These are phyloP conservation scores for Perognathus longimembris DNA, from an alignment of 2,113 vertebrate species.

Conservation along the genomic window DNA sequence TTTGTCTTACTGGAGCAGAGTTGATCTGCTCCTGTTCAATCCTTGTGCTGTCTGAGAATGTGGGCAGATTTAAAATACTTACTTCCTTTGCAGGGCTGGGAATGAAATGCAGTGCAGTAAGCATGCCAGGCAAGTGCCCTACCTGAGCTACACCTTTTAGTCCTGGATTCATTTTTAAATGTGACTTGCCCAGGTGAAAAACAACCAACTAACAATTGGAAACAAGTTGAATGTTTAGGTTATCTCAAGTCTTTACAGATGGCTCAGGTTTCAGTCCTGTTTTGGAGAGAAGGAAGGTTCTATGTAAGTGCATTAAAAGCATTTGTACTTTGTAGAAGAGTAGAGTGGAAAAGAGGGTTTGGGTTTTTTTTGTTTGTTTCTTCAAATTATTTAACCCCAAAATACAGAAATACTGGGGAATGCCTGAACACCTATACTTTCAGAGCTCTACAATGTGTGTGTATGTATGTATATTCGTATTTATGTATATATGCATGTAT, in stretches of 20 bases:
- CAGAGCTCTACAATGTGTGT: neutral
- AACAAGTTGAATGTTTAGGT: conserved; percentile 39
- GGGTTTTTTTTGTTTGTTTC: too few relatives aligned
- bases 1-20: neutral
- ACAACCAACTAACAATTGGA: conserved; percentile 47
- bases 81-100: neutral
- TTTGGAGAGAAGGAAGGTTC: conserved; percentile 25
- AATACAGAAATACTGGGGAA: conserved; percentile 5
- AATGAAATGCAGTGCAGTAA: neutral
- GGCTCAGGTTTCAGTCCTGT: conserved; percentile 45
- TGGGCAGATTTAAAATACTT: neutral
- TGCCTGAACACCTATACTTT: neutral
- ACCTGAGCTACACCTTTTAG: neutral
- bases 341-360: neutral
- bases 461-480: neutral
- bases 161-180: conserved; percentile 12
- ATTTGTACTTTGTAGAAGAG: conserved; percentile 3
- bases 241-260: conserved; percentile 20
- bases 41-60: neutral
- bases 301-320: conserved; percentile 27
- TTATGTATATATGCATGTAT: neutral
- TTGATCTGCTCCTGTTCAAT: neutral
- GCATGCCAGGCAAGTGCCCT: neutral
- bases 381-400: conserved; percentile 31
- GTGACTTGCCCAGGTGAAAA: conserved; percentile 30